These are phyloP conservation scores for Dusona sp. DNA, from an alignment of 2,888 invertebrate species.

Conservation along the genomic window DNA sequence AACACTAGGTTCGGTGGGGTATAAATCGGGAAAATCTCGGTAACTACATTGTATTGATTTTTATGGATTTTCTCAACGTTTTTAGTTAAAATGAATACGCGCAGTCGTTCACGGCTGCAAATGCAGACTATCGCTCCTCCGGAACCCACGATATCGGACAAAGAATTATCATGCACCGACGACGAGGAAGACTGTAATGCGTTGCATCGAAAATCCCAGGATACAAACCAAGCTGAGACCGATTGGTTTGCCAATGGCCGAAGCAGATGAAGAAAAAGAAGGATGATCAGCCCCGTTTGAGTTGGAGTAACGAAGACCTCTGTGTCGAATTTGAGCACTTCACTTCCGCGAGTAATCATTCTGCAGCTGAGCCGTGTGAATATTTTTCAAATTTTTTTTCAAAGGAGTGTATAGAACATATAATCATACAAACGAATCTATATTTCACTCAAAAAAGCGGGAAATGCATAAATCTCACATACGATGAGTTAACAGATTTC, in stretches of 20 bases:
- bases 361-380: not conserved
- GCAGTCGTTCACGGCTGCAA: not conserved
- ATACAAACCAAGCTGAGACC: not conserved
- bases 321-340: not conserved
- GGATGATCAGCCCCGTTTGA: not conserved
- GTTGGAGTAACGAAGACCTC: not conserved
- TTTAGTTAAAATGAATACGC: not conserved
- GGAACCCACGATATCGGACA: not conserved
- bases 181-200: not conserved
- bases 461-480: not conserved
- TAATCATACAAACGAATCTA: not conserved
- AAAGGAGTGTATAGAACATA: not conserved
- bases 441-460: not conserved
- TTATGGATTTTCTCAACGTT: not conserved
- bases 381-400: not conserved
- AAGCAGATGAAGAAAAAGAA: not conserved
- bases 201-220: not conserved
- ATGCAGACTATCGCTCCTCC: not conserved
- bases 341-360: not conserved
- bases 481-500: not conserved
- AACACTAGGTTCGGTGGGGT: not conserved
- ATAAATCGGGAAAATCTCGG: not conserved
- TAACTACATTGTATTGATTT: not conserved
- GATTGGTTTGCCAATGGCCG: not conserved
- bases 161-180: not conserved